Evolutionary conservation across 2,888 invertebrate species (phyloP).

Genomic region (Capitulum mitella): DNA sequence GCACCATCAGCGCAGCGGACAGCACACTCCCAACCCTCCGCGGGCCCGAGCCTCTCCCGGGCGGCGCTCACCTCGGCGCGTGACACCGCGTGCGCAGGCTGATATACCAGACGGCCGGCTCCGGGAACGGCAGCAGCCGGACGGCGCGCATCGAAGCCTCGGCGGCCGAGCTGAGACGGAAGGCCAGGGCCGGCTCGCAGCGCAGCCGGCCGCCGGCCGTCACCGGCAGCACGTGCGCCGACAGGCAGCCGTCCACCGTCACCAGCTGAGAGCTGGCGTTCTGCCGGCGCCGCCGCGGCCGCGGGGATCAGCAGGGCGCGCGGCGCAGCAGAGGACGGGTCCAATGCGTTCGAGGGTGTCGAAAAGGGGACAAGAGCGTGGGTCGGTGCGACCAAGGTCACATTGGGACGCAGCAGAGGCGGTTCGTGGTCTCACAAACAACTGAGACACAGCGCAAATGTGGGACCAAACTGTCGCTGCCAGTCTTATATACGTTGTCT

Average conservation of each 20-base stretch:
- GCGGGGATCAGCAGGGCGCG: no score
- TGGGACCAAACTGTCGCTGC: no score
- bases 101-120: constrained; percentile 47
- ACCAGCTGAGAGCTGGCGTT: constrained; percentile 30
- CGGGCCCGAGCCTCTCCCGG: constrained; percentile 43
- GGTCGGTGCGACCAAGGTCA: no score
- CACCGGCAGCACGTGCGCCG: constrained; percentile 3
- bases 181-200: constrained; percentile 37
- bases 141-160: constrained; percentile 39
- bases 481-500: no score
- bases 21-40: no score
- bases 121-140: constrained; percentile 46
- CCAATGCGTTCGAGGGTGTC: no score
- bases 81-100: constrained; percentile 44
- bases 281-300: background rate
- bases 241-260: background rate
- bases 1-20: no score
- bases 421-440: no score
- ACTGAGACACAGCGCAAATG: no score
- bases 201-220: background rate
- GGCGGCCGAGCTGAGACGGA: constrained; percentile 35
- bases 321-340: no score
- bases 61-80: constrained; percentile 45
- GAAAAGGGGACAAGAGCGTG: no score
- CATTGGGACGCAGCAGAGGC: no score